Evolutionary conservation across 2,797 vertebrate species (phyloP), one percentile per base, ranked within the genome.

Genomic region (Myotis myotis): DNA sequence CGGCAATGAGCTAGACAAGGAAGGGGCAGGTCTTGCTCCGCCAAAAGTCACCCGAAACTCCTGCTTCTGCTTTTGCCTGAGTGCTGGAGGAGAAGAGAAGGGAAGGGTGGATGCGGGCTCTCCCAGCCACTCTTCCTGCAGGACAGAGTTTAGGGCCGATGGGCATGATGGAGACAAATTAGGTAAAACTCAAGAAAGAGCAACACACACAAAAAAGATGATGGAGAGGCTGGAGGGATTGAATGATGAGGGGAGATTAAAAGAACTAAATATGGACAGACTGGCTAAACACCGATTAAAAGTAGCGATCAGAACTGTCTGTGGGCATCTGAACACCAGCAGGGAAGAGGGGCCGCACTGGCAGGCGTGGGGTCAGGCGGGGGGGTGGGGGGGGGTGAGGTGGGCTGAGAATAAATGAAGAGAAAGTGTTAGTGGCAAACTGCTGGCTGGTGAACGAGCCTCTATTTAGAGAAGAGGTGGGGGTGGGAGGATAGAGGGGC

Each of bases 191-290:
- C 95, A 95, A 95, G 95, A 96, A 97, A 97, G 94, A 97, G 95
- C 70, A 97, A 97, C 95, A 97, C n/a, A 96, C 90, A 92, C 89
- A 83, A 84, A 94, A 94, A 95, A 90, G 94, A 95, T 97, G 97
- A 97, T 96, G 88, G 96, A 97, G 94, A 94, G 97, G 86, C 92
- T 95, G 62, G 83, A 97, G 86, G 90, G 94, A 95, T 97, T 97
- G 97, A 97, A 95, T 97, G 97, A 97, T 97, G 97, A 97, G 96
- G 93, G 96, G 94, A 97, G 97, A 97, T 97, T 97, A 97, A 97
- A 97, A 97, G 95, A 94, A 97, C 97, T 97, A 97, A 97, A 97
- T 97, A 97, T 96, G 96, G 96, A 93, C 97, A 97, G 96, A 92
- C 97, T 87, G 70, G 95, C 88, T 97, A 97, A 97, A 96, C 6